A percentile compares a stretch with the other conserved stretches of the same genome.
phyloP scores from a whole-genome alignment of 2,797 vertebrate species.

The Argentina silus region DNA sequence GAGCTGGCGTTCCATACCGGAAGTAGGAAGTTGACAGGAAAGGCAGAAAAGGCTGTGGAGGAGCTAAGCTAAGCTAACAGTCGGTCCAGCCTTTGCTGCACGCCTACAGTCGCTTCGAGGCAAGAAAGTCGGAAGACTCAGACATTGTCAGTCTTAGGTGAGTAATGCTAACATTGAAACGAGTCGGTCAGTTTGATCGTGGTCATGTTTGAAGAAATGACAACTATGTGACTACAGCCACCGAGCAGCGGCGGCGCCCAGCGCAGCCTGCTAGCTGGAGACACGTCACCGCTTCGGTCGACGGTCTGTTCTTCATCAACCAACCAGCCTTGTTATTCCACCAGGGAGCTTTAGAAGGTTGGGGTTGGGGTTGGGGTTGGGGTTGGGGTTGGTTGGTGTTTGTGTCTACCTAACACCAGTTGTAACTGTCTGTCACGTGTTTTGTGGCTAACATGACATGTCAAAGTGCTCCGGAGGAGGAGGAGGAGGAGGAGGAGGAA shows the following conservation, averaged over 20 bases:
- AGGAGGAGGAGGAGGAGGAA: too few relatives aligned
- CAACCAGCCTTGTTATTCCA: too few relatives aligned
- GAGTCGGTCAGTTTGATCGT: too few relatives aligned
- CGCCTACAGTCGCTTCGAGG: background rate
- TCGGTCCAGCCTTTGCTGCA: background rate
- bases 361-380: too few relatives aligned
- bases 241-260: too few relatives aligned
- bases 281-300: too few relatives aligned
- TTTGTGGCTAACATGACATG: background rate
- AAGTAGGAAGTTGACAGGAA: conserved; percentile 40
- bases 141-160: background rate
- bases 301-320: too few relatives aligned
- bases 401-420: background rate
- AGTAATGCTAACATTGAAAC: background rate
- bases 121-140: background rate
- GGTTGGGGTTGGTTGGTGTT: too few relatives aligned
- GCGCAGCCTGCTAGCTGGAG: too few relatives aligned
- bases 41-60: conserved; percentile 11
- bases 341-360: background rate
- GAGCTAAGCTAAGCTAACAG: background rate
- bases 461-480: background rate
- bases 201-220: background rate
- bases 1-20: conserved; percentile 57
- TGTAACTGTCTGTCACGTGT: background rate
- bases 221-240: background rate